phyloP scores from a whole-genome alignment of 2,888 invertebrate species.

The Acronicta aceris region DNA sequence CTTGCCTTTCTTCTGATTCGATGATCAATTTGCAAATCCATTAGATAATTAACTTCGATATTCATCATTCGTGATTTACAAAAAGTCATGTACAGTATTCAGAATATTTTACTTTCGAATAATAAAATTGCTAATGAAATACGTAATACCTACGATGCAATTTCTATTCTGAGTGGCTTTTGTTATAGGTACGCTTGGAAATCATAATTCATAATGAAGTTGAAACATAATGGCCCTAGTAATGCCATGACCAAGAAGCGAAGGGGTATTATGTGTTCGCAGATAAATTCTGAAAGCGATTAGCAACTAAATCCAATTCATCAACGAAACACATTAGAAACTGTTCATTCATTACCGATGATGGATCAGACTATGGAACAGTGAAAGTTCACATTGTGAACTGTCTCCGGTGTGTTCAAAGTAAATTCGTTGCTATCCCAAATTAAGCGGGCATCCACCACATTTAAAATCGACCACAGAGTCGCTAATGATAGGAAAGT shows the following conservation, averaged over 20 bases:
- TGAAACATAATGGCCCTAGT: constrained; percentile 28
- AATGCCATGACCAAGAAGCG: constrained; percentile 29
- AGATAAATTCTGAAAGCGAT: constrained; percentile 59
- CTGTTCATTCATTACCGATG: constrained; percentile 74
- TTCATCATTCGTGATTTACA: constrained; percentile 20
- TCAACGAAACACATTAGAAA: constrained; percentile 72
- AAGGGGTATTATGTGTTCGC: constrained; percentile 34
- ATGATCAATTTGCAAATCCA: constrained; percentile 26
- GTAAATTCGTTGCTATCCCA: constrained; percentile 74
- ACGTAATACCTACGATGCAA: constrained; percentile 20
- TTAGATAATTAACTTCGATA: constrained; percentile 11
- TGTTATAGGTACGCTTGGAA: constrained; percentile 25
- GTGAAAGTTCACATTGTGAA: constrained; percentile 79
- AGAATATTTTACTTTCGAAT: constrained; percentile 33
- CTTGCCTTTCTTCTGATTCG: constrained; percentile 31
- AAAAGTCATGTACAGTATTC: constrained; percentile 11
- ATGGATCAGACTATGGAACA: constrained; percentile 72
- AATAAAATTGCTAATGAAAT: constrained; percentile 24
- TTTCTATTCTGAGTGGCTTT: constrained; percentile 41
- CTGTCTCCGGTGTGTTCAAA: constrained; percentile 68
- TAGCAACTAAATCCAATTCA: constrained; percentile 60
- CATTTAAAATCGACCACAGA: constrained; percentile 74
- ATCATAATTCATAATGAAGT: constrained; percentile 34
- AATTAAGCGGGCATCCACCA: constrained; percentile 69
- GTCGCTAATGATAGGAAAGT: constrained; percentile 83